A percentile compares a stretch with the other conserved stretches of the same genome.
Conservation (phyloP, 2,888 invertebrate genomes). For the Ariolimax columbianus region DNA sequence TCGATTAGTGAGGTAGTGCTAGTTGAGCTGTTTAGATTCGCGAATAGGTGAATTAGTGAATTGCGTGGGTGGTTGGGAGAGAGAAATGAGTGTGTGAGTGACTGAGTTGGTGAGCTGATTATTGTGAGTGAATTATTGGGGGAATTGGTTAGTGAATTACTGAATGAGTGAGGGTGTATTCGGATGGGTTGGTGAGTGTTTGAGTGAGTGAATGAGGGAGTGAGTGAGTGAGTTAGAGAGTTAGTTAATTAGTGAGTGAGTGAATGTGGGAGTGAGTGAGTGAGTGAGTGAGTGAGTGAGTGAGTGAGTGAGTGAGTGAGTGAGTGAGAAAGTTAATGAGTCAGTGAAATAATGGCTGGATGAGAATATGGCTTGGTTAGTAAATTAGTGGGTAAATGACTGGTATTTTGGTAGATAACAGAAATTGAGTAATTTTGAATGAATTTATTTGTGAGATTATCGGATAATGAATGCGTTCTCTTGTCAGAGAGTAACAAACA, state of each 20-base stretch:
- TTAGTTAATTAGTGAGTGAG: not conserved
- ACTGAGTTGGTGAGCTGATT: not conserved
- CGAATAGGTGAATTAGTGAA: not conserved
- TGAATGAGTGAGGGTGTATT: not conserved
- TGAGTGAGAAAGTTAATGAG: not conserved
- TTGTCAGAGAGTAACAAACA: no score
- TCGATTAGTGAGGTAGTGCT: no score
- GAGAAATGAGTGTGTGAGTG: not conserved
- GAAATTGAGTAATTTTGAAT: no score
- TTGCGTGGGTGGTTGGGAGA: not conserved
- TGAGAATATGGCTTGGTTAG: no score
- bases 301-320: not conserved
- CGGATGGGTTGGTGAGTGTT: not conserved
- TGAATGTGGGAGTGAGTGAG: not conserved
- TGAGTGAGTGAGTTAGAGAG: no score
- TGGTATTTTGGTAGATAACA: no score
- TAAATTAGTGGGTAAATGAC: no score
- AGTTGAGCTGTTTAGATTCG: no score
- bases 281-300: not conserved
- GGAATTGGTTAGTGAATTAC: not conserved
- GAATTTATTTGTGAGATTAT: no score
- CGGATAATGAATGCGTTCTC: no score
- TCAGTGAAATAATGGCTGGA: no score
- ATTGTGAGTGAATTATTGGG: not conserved
- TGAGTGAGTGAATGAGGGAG: not conserved